A percentile compares a stretch with the other conserved stretches of the same genome.
Evolutionary conservation across 2,113 vertebrate species (phyloP).

Genomic region (Apodemus speciosus): DNA sequence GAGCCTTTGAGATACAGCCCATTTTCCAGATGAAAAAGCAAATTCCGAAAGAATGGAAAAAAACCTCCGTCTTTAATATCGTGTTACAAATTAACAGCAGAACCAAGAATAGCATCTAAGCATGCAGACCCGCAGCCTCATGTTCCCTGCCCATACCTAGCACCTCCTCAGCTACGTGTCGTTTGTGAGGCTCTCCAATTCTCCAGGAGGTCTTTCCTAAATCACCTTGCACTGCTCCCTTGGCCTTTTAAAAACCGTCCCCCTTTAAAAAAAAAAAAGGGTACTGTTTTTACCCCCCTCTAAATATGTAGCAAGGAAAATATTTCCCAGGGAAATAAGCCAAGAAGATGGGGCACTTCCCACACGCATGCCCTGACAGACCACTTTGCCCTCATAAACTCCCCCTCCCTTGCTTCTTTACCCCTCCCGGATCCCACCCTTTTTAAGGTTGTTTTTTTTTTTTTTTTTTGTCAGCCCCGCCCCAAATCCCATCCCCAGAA

Average conservation of each 20-base stretch:
- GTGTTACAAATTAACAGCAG: conserved; percentile 27
- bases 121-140: background rate
- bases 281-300: background rate
- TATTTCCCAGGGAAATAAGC: background rate
- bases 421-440: background rate
- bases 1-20: conserved; percentile 1
- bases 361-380: background rate
- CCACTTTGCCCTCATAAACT: background rate
- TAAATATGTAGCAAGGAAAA: conserved; percentile 25
- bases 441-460: too few species aligned
- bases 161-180: background rate
- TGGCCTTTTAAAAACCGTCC: conserved; percentile 34
- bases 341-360: background rate
- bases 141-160: background rate
- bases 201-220: conserved; percentile 39
- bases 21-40: conserved; percentile 51
- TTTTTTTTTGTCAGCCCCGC: background rate
- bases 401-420: background rate
- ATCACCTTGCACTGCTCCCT: background rate
- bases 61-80: conserved; percentile 30
- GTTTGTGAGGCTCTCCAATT: background rate
- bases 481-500: background rate
- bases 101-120: background rate
- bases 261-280: conserved; percentile 55
- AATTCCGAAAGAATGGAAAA: background rate